Percentiles rank a stretch among this genome's conserved stretches.
Conservation (phyloP, 1,140 invertebrate genomes). For the Papilio glaucus region DNA sequence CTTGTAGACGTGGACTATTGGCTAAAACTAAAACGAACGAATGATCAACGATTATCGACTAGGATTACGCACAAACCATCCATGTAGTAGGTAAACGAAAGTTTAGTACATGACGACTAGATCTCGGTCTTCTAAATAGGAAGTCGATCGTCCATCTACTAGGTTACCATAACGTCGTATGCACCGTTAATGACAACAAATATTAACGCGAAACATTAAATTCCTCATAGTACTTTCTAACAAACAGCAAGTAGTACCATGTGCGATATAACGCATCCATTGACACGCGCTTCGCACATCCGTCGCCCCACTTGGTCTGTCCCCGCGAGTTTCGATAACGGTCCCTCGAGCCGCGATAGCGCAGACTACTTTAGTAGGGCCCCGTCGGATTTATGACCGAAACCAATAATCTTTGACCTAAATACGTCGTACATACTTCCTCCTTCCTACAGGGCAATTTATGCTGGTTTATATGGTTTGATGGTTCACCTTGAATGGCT, state of each 20-base stretch:
- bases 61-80: no score
- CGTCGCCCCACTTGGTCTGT: constrained; percentile 17
- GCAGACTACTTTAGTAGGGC: constrained; percentile 38
- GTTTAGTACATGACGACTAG: no score
- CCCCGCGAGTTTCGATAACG: constrained; percentile 40
- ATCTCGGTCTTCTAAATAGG: no score
- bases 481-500: constrained; percentile 15
- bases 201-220: no score
- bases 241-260: not conserved
- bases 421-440: constrained; percentile 38
- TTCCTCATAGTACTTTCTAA: no score
- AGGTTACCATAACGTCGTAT: no score
- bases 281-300: constrained; percentile 8
- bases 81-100: no score
- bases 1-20: no score
- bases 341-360: constrained; percentile 41
- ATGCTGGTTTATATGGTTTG: not conserved
- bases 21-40: no score
- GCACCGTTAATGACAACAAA: no score
- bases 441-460: constrained; percentile 17
- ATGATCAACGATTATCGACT: no score
- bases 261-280: constrained; percentile 38
- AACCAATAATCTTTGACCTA: constrained; percentile 46
- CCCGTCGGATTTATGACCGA: constrained; percentile 43
- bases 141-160: no score